phyloP scores from a whole-genome alignment of 2,113 vertebrate species.

The Myiozetetes cayanensis region DNA sequence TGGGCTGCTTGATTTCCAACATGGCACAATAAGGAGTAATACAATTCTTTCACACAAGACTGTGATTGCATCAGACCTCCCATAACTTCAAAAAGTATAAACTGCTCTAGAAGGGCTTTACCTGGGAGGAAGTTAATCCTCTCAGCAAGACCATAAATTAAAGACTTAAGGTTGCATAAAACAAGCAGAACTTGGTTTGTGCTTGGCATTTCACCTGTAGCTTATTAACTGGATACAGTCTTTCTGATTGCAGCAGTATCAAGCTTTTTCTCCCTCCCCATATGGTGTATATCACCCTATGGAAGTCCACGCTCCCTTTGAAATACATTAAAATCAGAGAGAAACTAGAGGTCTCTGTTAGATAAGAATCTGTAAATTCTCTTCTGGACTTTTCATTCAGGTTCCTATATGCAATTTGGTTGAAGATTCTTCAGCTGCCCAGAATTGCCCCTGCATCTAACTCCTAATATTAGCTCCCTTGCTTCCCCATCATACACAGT shows the following conservation, averaged over 20 bases:
- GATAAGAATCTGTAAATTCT: not conserved
- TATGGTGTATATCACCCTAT: not conserved
- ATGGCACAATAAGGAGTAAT: not conserved
- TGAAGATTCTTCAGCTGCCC: not conserved
- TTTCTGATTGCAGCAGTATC: not conserved
- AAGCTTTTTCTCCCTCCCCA: not conserved
- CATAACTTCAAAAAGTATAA: not conserved
- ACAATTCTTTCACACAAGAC: not conserved
- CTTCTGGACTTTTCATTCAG: not conserved
- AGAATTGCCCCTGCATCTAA: not conserved
- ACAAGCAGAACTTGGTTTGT: not conserved
- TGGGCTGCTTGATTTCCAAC: not conserved
- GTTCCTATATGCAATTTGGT: not conserved
- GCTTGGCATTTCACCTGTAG: not conserved
- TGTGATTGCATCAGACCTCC: not conserved
- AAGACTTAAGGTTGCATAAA: not conserved
- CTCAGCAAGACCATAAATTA: constrained; percentile 2
- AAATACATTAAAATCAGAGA: not conserved
- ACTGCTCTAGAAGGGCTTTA: not conserved
- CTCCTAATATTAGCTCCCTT: not conserved
- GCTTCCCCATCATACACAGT: not conserved
- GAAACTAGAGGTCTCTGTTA: not conserved
- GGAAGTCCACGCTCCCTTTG: not conserved
- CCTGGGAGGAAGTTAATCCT: not conserved
- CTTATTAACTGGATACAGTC: not conserved